Evolutionary conservation across 2,797 vertebrate genomes (phyloP), one percentile per base, ranked within the genome.

Genomic region (Crossoptilon crossoptilon): DNA sequence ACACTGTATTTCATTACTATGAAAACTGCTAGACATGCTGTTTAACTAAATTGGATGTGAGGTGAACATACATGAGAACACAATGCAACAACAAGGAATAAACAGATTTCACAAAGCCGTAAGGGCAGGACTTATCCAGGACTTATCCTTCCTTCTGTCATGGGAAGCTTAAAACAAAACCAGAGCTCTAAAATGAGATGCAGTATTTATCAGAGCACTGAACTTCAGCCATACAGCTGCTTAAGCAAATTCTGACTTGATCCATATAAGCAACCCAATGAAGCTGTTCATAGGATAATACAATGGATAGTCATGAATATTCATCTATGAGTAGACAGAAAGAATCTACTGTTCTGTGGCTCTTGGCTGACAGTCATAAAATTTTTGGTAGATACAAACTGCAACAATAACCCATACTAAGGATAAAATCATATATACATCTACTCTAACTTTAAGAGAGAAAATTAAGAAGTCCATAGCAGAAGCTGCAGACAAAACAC

Each of bases 131-230:
- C 85, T 94, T 48, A 48, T 48, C 46, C 46, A 23, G 22, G 22
- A 48, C 46, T 48, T 49, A 49, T 49, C 48, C 48, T 49, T 49
- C 48, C 96, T 80, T 69, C 76, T 94, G 91, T 78, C 60, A 62
- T 8, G n/a, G 77, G 81, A 95, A 77, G 82, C 73, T 94, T 76
- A 31, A 83, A 94, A 91, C 64, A 89, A 90, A 93, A 59, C 63
- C 69, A 87, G 77, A 41, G n/a, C 44, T 91, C 51, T 33, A 46
- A 43, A 79, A 56, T 7, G 31, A 90, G 84, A 58, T 66, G 59
- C 73, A 80, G 56, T 92, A 62, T 55, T 62, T 43, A 66, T 53
- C 66, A 74, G 75, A 27, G 51, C 60, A 31, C 19, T 48, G 21
- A 86, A 83, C 58, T 64, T 84, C 71, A 59, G 29, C 51, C 62